Evolutionary conservation across 2,797 vertebrate genomes (phyloP).

Genomic region (Buceros bicornis): DNA sequence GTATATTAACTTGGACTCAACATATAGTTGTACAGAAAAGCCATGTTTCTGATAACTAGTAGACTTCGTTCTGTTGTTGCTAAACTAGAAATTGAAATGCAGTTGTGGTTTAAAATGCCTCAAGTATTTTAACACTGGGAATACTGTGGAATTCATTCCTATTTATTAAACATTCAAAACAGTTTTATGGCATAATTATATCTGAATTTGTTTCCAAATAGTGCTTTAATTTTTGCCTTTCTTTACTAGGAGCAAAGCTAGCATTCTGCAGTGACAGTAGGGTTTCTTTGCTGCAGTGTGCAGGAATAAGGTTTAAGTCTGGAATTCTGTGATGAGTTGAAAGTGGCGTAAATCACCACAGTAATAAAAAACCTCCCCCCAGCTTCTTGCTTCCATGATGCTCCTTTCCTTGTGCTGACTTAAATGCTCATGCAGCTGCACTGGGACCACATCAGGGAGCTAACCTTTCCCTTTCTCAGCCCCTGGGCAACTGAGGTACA

Average conservation of each 20-base stretch:
- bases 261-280: fast-evolving
- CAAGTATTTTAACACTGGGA: neutral
- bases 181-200: neutral
- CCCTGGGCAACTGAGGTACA: neutral
- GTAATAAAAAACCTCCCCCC: neutral
- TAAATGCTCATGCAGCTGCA: neutral
- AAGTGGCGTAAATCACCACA: neutral
- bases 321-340: neutral
- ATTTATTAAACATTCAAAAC: neutral
- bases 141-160: neutral
- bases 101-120: neutral
- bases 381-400: neutral
- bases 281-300: neutral
- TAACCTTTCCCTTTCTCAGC: neutral
- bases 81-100: neutral
- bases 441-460: neutral
- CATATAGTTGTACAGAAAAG: neutral
- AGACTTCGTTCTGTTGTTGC: neutral
- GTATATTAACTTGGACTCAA: neutral
- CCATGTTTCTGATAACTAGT: neutral
- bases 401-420: neutral
- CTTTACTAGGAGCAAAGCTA: neutral
- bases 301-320: neutral
- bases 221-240: neutral
- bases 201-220: neutral